Evolutionary conservation across 2,113 vertebrate genomes (phyloP).

Genomic region (Phalacrocorax aristotelis): DNA sequence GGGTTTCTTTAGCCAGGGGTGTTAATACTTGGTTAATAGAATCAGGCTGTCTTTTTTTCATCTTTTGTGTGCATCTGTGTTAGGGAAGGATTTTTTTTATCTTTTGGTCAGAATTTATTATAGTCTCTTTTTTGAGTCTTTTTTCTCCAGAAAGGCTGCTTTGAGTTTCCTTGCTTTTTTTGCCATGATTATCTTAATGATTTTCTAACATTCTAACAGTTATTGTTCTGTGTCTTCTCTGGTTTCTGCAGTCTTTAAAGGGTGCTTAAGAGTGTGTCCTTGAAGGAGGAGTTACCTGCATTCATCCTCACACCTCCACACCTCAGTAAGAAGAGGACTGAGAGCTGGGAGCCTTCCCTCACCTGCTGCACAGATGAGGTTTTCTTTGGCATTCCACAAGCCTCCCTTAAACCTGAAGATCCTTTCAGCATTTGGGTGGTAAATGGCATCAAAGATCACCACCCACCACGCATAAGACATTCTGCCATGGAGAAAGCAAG

Average conservation of each 20-base stretch:
- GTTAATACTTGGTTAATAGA: conserved; percentile 63
- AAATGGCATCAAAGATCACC: not conserved
- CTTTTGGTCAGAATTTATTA: conserved; percentile 35
- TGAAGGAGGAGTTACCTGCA: not conserved
- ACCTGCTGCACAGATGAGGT: not conserved
- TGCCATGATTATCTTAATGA: not conserved
- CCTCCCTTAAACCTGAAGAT: not conserved
- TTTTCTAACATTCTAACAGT: not conserved
- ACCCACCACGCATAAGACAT: not conserved
- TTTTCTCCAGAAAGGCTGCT: not conserved
- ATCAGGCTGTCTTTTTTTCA: conserved; percentile 43
- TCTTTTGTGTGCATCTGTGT: conserved; percentile 48
- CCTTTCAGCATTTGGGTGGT: not conserved
- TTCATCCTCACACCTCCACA: not conserved
- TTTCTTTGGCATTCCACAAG: not conserved
- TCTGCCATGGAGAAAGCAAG: not conserved
- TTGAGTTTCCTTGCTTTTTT: not conserved
- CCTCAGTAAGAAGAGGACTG: not conserved
- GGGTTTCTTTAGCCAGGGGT: conserved; percentile 55
- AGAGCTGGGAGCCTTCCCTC: not conserved
- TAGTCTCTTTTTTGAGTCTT: not conserved
- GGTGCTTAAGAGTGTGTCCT: not conserved
- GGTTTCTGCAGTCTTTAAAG: not conserved
- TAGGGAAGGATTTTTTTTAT: not conserved
- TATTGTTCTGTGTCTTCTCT: not conserved